phyloP scores from a whole-genome alignment of 2,888 invertebrate species.

The Hydropsyche betteni region DNA sequence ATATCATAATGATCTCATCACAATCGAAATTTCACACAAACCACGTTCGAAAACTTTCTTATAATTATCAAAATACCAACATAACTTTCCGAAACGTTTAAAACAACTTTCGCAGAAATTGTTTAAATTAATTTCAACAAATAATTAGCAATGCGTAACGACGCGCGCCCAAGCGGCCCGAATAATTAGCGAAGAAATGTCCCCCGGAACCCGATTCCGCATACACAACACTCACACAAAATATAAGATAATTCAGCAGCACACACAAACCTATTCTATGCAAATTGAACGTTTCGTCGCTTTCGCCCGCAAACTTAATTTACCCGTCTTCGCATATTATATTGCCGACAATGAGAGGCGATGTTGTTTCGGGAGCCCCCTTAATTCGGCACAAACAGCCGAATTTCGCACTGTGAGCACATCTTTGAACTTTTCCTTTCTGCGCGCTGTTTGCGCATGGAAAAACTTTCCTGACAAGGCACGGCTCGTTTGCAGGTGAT shows the following conservation, averaged over 20 bases:
- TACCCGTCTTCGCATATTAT: slow-evolving; percentile 30
- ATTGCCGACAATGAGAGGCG: slow-evolving; percentile 1
- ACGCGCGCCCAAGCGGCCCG: not conserved
- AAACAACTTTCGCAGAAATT: not conserved
- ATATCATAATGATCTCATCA: too few species aligned
- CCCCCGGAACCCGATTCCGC: not conserved
- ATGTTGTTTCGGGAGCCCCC: not conserved
- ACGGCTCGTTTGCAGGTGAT: too few species aligned
- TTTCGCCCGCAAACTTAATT: slow-evolving; percentile 30
- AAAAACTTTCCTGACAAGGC: not conserved
- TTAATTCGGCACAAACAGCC: slow-evolving; percentile 28
- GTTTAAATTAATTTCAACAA: not conserved
- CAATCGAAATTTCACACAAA: too few species aligned
- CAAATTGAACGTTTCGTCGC: slow-evolving; percentile 33
- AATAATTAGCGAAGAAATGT: slow-evolving; percentile 34
- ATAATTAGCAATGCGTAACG: slow-evolving; percentile 29
- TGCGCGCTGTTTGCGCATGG: slow-evolving; percentile 1
- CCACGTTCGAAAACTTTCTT: too few species aligned
- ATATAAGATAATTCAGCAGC: too few species aligned
- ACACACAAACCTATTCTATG: not conserved
- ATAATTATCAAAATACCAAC: too few species aligned
- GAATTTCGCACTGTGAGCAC: slow-evolving; percentile 4
- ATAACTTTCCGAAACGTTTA: not conserved
- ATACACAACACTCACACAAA: too few species aligned
- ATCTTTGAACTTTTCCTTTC: slow-evolving; percentile 21